These are phyloP conservation scores for Chrysomela aeneicollis DNA, from an alignment of 2,888 invertebrate species.

Conservation along the genomic window DNA sequence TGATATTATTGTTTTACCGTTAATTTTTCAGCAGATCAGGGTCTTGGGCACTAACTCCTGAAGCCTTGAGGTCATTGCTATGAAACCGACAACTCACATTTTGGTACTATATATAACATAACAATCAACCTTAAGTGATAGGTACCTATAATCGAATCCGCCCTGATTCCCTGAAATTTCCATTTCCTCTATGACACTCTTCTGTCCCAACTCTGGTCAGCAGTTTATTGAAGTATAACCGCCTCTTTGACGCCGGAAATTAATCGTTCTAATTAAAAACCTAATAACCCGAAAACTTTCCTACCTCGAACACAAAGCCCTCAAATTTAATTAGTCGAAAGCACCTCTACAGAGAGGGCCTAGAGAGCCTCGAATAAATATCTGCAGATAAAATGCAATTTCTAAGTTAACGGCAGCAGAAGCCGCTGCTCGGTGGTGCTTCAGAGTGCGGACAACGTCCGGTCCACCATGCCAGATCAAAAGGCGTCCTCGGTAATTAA, in stretches of 20 bases:
- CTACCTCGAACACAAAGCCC: slow-evolving; percentile 16
- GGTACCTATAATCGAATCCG: no score
- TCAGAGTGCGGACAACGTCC: slow-evolving; percentile 50
- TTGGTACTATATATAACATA: no score
- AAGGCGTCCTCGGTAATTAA: slow-evolving; percentile 58
- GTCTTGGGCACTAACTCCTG: no score
- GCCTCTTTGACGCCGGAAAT: slow-evolving; percentile 7
- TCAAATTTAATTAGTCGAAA: slow-evolving; percentile 48
- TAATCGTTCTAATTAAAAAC: slow-evolving; percentile 19
- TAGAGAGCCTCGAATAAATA: slow-evolving; percentile 38
- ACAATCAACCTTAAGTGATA: no score
- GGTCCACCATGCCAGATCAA: slow-evolving; percentile 57
- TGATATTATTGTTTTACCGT: no score
- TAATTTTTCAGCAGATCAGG: no score
- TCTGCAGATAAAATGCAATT: slow-evolving; percentile 49
- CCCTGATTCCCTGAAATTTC: not conserved
- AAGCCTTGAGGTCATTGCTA: no score
- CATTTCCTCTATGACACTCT: not conserved
- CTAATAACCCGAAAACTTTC: slow-evolving; percentile 15
- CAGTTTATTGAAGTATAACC: not conserved
- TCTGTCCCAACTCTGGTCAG: not conserved
- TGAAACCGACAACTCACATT: no score
- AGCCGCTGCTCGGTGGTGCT: slow-evolving; percentile 52
- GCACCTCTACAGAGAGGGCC: slow-evolving; percentile 32
- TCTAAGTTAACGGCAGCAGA: slow-evolving; percentile 52